Evolutionary conservation across 2,797 vertebrate genomes (phyloP), one percentile per base, ranked within the genome.

Genomic region (Gambelia wislizenii): DNA sequence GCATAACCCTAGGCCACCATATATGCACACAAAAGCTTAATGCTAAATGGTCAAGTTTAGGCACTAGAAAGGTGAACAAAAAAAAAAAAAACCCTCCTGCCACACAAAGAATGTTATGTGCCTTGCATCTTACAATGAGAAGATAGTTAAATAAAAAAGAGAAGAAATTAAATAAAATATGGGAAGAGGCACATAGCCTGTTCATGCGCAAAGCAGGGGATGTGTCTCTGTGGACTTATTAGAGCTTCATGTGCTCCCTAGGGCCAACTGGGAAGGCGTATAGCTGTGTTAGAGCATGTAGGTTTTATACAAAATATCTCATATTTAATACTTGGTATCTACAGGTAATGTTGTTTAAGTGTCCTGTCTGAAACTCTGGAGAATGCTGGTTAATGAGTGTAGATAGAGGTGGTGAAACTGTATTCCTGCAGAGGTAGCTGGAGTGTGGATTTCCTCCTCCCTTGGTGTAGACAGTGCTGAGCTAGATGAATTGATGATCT

Each of bases 1-100:
- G 78, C 83, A 83, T 77, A 92, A 94, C 84, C 83, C 78, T 78
- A 89, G 87, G 82, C 49, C 89, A 72, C 67, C 80, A 70, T 87
- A 90, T 36, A 72, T 9, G 39, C 14, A 78, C 33, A 87, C 30
- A 86, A 85, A 89, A 80, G 64, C 59, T 83, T 84, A 84, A 89
- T 74, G 52, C 59, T 2, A 61, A 42, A 0, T 54, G 42, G 39
- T 39, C 36, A 70, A 54, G 78, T 25, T 22, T 39, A 84, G 64
- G 5, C 33, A 67, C 64, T 13, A 67, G 64, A 33, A 67, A 30
- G 10, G 64, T 33, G 64, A 67, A 67, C 27, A 78, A 16, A 84
- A 75, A 10, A 77, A 86, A 25, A 1, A 2, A 80, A 33, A n/a
- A 18, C 42, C 42, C 10, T 54, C 79, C 14, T n/a, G 14, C 12